phyloP scores from a whole-genome alignment of 2,797 vertebrate genomes.

The Schizopygopsis malacanthus region DNA sequence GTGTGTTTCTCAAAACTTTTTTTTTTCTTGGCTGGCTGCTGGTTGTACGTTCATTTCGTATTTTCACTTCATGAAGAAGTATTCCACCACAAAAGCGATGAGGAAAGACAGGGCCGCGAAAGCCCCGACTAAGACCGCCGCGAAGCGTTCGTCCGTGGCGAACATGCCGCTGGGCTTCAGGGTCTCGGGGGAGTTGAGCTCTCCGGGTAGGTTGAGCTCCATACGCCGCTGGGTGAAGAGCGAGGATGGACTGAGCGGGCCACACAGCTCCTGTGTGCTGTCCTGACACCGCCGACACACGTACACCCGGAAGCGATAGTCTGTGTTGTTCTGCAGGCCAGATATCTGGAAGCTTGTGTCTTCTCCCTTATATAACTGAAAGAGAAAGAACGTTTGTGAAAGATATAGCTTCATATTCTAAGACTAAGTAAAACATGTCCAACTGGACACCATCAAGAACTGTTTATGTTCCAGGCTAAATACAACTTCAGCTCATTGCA shows the following conservation, averaged over 20 bases:
- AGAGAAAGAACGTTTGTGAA: not conserved
- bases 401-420: not conserved
- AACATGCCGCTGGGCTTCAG: constrained; percentile 83
- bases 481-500: not conserved
- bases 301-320: constrained; percentile 95
- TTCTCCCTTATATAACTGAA: constrained; percentile 93
- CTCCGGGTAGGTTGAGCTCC: constrained; percentile 78
- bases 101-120: constrained; percentile 92
- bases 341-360: constrained; percentile 91
- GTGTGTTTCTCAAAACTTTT: constrained; percentile 7
- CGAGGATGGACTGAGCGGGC: constrained; percentile 91
- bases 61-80: constrained; percentile 98
- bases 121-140: constrained; percentile 90
- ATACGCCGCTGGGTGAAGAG: constrained; percentile 85
- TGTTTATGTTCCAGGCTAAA: not conserved
- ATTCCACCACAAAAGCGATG: constrained; percentile 96
- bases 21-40: constrained; percentile 47
- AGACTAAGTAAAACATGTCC: not conserved
- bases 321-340: constrained; percentile 92
- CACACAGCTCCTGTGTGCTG: constrained; percentile 91
- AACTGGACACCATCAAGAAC: not conserved
- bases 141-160: constrained; percentile 93
- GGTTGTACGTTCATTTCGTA: constrained; percentile 40
- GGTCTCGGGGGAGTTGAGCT: constrained; percentile 73
- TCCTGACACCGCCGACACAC: constrained; percentile 92